Percentiles rank a stretch among this genome's conserved stretches.
These are phyloP conservation scores for Ligdia adustata DNA, from an alignment of 2,888 invertebrate species.

Conservation along the genomic window DNA sequence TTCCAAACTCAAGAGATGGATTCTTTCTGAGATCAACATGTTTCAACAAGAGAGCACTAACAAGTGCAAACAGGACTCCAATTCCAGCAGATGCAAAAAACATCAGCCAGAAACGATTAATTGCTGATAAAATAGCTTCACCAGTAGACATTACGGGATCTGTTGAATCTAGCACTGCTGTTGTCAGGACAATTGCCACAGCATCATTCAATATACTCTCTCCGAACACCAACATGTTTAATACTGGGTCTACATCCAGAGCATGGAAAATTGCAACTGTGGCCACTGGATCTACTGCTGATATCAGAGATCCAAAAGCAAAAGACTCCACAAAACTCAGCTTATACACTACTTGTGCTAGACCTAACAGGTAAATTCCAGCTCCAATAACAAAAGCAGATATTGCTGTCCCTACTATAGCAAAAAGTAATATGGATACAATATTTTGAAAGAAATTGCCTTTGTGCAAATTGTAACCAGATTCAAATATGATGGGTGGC, in stretches of 20 bases:
- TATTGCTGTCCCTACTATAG: constrained; percentile 98
- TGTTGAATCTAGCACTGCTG: constrained; percentile 90
- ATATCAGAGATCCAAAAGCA: constrained; percentile 98
- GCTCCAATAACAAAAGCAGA: constrained; percentile 98
- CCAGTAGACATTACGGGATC: constrained; percentile 86
- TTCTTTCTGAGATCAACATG: constrained; percentile 98
- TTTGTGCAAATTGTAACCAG: constrained; percentile 99
- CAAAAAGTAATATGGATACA: constrained; percentile 99
- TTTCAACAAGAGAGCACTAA: constrained; percentile 96
- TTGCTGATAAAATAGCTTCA: constrained; percentile 93
- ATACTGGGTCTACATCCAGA: constrained; percentile 97
- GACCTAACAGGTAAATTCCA: constrained; percentile 96
- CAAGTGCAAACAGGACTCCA: constrained; percentile 96
- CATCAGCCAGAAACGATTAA: constrained; percentile 97
- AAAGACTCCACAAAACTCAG: constrained; percentile 98
- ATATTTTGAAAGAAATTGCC: constrained; percentile 98
- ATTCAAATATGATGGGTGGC: constrained; percentile 99
- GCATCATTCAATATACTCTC: constrained; percentile 98
- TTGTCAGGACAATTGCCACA: constrained; percentile 98
- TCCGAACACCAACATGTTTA: constrained; percentile 99
- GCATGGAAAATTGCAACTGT: constrained; percentile 99
- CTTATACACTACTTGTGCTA: constrained; percentile 95
- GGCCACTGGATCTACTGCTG: constrained; percentile 99
- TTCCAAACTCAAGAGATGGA: constrained; percentile 98
- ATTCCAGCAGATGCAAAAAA: constrained; percentile 99